These are phyloP conservation scores for Peromyscus aztecus DNA, from an alignment of 2,797 vertebrate species.

Conservation along the genomic window DNA sequence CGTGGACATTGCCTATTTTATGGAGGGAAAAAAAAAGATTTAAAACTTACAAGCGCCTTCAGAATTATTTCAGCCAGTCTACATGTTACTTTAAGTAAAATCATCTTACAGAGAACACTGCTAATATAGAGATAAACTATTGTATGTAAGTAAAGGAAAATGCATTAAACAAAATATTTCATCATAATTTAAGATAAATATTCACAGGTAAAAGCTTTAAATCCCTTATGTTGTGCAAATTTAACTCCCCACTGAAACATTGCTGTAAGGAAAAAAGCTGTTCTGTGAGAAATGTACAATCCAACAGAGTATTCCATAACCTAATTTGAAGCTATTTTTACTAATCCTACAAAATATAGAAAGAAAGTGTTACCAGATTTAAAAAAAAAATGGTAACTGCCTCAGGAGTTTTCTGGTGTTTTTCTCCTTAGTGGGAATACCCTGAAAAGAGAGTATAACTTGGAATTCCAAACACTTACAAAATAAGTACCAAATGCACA, in stretches of 20 bases:
- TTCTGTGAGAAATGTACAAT: conserved; percentile 62
- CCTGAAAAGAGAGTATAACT: neutral
- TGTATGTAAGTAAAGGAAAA: neutral
- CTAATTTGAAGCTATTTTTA: conserved; percentile 70
- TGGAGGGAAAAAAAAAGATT: conserved; percentile 42
- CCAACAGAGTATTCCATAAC: conserved; percentile 20
- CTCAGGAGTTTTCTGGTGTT: neutral
- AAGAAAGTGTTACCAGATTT: neutral
- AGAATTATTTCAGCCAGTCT: conserved; percentile 51
- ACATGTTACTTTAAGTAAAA: conserved; percentile 60
- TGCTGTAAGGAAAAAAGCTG: neutral
- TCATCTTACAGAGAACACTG: neutral
- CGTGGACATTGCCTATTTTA: conserved; percentile 55
- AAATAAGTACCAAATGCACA: neutral
- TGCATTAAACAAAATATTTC: conserved; percentile 52
- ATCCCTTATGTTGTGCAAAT: conserved; percentile 16
- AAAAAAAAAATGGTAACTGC: neutral
- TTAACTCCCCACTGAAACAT: conserved; percentile 58
- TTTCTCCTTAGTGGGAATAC: neutral
- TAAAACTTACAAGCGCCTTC: conserved; percentile 58
- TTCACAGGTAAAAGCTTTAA: conserved; percentile 60
- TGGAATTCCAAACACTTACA: neutral
- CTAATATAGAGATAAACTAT: conserved; percentile 43
- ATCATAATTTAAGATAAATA: conserved; percentile 62
- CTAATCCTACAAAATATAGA: neutral